These are phyloP conservation scores for Drosophila pseudoananassae DNA, from an alignment of 1,140 invertebrate genomes.

Conservation along the genomic window DNA sequence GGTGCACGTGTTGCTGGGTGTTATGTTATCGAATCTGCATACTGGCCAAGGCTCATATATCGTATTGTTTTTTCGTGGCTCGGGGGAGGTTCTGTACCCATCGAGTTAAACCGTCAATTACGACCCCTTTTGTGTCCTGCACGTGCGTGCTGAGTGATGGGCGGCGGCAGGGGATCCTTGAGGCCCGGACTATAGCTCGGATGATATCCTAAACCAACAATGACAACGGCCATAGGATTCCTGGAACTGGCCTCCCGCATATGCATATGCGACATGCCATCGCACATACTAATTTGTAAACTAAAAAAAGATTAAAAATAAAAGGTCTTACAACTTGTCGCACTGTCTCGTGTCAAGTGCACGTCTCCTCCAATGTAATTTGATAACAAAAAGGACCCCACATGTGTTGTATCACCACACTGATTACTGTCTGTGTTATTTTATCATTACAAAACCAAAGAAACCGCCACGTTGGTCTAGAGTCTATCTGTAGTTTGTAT, in stretches of 20 bases:
- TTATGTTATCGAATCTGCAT: slow-evolving; percentile 69
- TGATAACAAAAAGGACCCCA: slow-evolving; percentile 71
- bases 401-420: slow-evolving; percentile 51
- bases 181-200: background rate
- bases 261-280: slow-evolving; percentile 23
- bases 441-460: slow-evolving; percentile 71
- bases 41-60: slow-evolving; percentile 47
- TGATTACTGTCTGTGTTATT: slow-evolving; percentile 61
- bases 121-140: slow-evolving; percentile 71
- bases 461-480: slow-evolving; percentile 50
- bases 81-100: slow-evolving; percentile 57
- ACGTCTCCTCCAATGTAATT: slow-evolving; percentile 48
- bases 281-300: slow-evolving; percentile 78
- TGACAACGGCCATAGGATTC: slow-evolving; percentile 43
- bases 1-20: slow-evolving; percentile 66
- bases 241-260: slow-evolving; percentile 62
- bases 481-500: too few species aligned
- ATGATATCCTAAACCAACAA: slow-evolving; percentile 71
- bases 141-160: slow-evolving; percentile 69
- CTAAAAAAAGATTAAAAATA: slow-evolving; percentile 49
- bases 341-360: slow-evolving; percentile 73
- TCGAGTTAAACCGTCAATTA: slow-evolving; percentile 71
- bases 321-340: slow-evolving; percentile 57
- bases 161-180: slow-evolving; percentile 46
- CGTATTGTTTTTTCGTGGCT: slow-evolving; percentile 12